Evolutionary conservation across 2,888 invertebrate genomes (phyloP).

Genomic region (Cryptocephalus moraei): DNA sequence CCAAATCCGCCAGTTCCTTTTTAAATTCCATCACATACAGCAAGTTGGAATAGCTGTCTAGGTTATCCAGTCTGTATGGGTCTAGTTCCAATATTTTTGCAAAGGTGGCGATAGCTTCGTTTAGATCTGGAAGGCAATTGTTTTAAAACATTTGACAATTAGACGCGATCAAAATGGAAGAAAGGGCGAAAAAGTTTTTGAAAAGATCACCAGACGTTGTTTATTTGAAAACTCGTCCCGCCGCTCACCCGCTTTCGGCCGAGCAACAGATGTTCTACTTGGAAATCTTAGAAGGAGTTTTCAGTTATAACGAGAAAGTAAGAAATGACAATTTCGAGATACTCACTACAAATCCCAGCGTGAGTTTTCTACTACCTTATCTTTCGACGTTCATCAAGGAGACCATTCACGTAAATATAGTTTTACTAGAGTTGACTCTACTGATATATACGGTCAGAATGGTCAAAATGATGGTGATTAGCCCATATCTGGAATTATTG

Average conservation of each 20-base stretch:
- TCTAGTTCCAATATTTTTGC: conserved; percentile 74
- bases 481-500: conserved; percentile 19
- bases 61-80: conserved; percentile 88
- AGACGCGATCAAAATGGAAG: too few relatives aligned
- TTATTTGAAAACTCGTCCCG: conserved; percentile 21
- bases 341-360: conserved; percentile 20
- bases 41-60: conserved; percentile 94
- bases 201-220: conserved; percentile 22
- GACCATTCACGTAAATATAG: conserved; percentile 23
- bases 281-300: conserved; percentile 25
- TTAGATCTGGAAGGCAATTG: conserved; percentile 59
- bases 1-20: conserved; percentile 84
- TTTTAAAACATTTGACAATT: too few relatives aligned
- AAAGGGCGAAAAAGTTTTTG: conserved; percentile 10
- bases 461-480: conserved; percentile 24
- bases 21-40: conserved; percentile 89
- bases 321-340: conserved; percentile 22
- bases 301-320: conserved; percentile 26
- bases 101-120: conserved; percentile 78
- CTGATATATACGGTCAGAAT: conserved; percentile 26
- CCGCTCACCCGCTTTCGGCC: conserved; percentile 20
- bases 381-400: conserved; percentile 24
- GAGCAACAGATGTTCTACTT: conserved; percentile 27
- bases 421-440: conserved; percentile 24
- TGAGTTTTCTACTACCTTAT: conserved; percentile 22